Evolutionary conservation across 2,888 invertebrate species (phyloP), one percentile per base, ranked within the genome.

Genomic region (Drosophila mettleri): DNA sequence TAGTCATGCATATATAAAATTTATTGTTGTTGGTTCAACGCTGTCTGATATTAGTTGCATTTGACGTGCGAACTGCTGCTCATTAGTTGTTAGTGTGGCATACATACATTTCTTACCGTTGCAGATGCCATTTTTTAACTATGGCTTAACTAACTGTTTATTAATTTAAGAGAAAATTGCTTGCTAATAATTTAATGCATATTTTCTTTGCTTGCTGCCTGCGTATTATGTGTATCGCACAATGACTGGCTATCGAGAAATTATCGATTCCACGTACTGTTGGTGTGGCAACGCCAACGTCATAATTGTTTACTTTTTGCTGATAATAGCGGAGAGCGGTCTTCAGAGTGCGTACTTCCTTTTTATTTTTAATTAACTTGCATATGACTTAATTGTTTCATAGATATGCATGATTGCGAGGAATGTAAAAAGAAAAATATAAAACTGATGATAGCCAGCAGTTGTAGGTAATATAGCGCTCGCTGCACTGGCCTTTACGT

Each of bases 71-170:
- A 63, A 58, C 59, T 45, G 69, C 69, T 46, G 64, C 48, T 52
- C 51, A 45, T 80, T 68, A 59, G 24, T 65, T 63, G 64, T 88
- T 70, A 86, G 68, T 83, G 78, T 88, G 87, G 89, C 87, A 86
- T 90, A 91, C 92, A 90, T 92, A 92, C 92, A 90, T 92, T 92
- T 90, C 93, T 92, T 92, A 93, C 92, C 91, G 92, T 92, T 51
- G 91, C 92, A 69, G 92, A 91, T 68, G 92, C 86, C 92, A 92
- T 83, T 34, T 33, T 69, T 82, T 59, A 52, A 10, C 36, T 68
- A 43, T 59, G 58, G 38, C 46, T 59, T 61, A 54, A 63, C 68
- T 73, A 64, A 73, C 46, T 63, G 38, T 68, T 72, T 22, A 48
- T 41, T 65, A 67, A 61, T 45, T 63, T 51, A 45, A 59, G 48